A percentile compares a stretch with the other conserved stretches of the same genome.
Conservation (phyloP, 1,140 invertebrate species). For the Tetramorium parvispinum region DNA sequence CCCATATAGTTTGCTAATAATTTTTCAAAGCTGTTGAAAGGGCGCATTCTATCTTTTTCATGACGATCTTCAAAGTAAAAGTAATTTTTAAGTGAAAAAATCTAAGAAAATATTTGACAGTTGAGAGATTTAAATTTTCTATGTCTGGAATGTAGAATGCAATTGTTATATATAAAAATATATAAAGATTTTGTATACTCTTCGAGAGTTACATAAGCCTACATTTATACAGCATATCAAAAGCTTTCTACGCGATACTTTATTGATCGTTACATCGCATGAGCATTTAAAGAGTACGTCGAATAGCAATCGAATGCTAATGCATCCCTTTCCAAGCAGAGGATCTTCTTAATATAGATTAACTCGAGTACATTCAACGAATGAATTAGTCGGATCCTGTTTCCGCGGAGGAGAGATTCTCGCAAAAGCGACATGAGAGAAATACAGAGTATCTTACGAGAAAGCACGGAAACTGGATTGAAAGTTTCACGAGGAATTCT, state of each 20-base stretch:
- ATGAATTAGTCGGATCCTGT: constrained; percentile 55
- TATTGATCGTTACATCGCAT: not conserved
- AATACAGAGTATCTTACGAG: constrained; percentile 53
- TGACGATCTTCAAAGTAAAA: not conserved
- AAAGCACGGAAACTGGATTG: constrained; percentile 60
- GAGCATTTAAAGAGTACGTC: constrained; percentile 25
- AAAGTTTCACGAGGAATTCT: constrained; percentile 59
- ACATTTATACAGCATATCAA: not conserved
- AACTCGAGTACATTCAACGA: constrained; percentile 52
- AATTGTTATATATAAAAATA: not conserved
- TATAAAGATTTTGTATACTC: too few relatives aligned
- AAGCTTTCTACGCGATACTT: not conserved
- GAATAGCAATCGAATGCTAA: constrained; percentile 22
- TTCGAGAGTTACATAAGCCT: not conserved
- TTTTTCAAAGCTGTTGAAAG: not conserved
- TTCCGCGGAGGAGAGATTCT: constrained; percentile 17
- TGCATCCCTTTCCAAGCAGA: not conserved
- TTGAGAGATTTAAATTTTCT: not conserved
- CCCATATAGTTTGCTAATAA: not conserved
- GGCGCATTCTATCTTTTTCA: not conserved
- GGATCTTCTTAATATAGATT: constrained; percentile 46
- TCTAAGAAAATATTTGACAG: not conserved
- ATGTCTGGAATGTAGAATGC: not conserved
- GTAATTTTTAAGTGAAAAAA: not conserved
- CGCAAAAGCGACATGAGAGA: constrained; percentile 46